Evolutionary conservation across 2,113 vertebrate species (phyloP).

Genomic region (Camelus bactrianus): DNA sequence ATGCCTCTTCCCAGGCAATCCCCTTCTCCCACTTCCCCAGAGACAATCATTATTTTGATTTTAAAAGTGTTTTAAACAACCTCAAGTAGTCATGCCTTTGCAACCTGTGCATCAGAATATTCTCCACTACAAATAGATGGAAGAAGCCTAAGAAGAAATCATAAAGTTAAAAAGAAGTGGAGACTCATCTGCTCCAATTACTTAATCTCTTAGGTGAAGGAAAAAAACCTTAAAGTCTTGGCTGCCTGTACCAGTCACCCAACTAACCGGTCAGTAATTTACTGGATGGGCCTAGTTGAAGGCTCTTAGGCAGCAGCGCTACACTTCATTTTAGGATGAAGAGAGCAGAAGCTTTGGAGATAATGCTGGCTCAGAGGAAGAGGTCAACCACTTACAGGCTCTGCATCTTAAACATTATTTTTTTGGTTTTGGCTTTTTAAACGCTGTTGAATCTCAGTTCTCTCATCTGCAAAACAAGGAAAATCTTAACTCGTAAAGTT

Average conservation of each 20-base stretch:
- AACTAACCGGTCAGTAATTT: background rate
- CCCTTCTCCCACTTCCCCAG: background rate
- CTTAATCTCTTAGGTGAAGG: background rate
- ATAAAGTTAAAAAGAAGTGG: background rate
- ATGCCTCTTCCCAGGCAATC: background rate
- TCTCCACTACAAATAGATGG: background rate
- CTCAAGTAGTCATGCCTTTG: background rate
- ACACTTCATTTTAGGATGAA: background rate
- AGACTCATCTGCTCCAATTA: slow-evolving; percentile 20
- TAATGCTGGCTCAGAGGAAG: background rate
- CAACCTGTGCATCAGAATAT: background rate
- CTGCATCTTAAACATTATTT: background rate
- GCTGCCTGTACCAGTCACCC: background rate
- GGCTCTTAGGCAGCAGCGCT: background rate
- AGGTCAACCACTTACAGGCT: background rate
- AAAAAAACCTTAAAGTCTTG: slow-evolving; percentile 22
- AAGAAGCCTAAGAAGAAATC: background rate
- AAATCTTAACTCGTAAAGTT: slow-evolving; percentile 18
- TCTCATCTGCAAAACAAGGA: slow-evolving; percentile 2
- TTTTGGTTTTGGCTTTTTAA: background rate
- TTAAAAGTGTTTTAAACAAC: slow-evolving; percentile 32
- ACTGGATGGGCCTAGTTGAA: background rate
- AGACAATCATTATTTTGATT: slow-evolving; percentile 19
- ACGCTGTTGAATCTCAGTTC: background rate
- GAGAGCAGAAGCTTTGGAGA: background rate